These are phyloP conservation scores for Erannis defoliaria DNA, from an alignment of 2,888 invertebrate species.

Conservation along the genomic window DNA sequence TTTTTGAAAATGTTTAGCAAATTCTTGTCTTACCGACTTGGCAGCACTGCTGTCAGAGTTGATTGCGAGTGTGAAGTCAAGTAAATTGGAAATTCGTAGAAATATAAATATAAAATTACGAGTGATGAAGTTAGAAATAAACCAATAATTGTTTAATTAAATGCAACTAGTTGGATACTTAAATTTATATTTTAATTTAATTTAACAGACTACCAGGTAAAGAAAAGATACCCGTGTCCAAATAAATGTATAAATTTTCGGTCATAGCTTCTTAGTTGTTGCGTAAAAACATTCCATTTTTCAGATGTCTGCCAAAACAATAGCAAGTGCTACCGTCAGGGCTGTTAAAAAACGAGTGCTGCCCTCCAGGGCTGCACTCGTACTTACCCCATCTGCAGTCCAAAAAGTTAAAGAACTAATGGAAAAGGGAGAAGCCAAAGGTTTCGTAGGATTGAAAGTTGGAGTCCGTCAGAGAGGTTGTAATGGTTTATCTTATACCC, in stretches of 20 bases:
- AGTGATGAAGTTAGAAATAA: slow-evolving; percentile 17
- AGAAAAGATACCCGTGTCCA: background rate
- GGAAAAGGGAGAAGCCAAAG: slow-evolving; percentile 89
- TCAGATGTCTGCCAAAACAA: slow-evolving; percentile 91
- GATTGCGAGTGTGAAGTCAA: background rate
- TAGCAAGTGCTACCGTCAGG: slow-evolving; percentile 95
- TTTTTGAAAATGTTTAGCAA: too few relatives aligned
- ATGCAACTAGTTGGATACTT: slow-evolving; percentile 28
- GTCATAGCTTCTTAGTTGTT: slow-evolving; percentile 34
- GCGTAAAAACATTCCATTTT: slow-evolving; percentile 48
- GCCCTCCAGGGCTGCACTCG: slow-evolving; percentile 94
- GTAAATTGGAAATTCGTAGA: slow-evolving; percentile 4
- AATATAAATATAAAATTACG: slow-evolving; percentile 10
- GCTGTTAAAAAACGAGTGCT: slow-evolving; percentile 93
- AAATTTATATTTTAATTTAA: slow-evolving; percentile 15
- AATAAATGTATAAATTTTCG: background rate
- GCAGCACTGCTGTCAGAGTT: too few relatives aligned
- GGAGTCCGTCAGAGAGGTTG: slow-evolving; percentile 99
- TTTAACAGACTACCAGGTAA: slow-evolving; percentile 28
- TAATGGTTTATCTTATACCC: slow-evolving; percentile 98
- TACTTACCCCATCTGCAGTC: slow-evolving; percentile 95
- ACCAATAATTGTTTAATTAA: slow-evolving; percentile 28
- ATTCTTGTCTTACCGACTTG: too few relatives aligned
- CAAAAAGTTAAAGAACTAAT: slow-evolving; percentile 94
- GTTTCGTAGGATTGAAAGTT: slow-evolving; percentile 94